phyloP scores from a whole-genome alignment of 1,140 invertebrate species.

The Heliconius himera region DNA sequence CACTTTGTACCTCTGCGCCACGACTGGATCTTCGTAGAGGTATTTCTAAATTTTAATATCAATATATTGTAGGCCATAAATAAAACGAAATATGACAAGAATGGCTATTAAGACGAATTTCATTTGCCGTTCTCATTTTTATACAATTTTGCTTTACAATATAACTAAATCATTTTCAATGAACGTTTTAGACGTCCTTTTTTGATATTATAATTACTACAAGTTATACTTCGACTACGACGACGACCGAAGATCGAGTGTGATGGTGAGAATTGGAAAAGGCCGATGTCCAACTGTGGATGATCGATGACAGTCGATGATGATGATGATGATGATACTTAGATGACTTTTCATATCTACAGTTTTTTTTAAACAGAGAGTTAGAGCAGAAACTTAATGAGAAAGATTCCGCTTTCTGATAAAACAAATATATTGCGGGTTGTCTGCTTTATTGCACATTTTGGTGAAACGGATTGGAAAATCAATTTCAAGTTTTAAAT shows the following conservation, averaged over 20 bases:
- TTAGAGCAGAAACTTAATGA: neutral
- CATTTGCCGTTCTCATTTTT: slow-evolving; percentile 26
- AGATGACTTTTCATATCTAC: neutral
- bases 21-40: neutral
- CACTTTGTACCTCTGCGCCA: no score
- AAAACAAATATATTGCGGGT: no score
- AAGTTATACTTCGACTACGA: neutral
- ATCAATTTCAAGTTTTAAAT: no score
- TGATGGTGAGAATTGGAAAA: no score
- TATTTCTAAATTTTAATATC: slow-evolving; percentile 31
- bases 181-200: neutral
- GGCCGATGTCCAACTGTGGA: no score
- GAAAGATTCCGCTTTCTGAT: no score
- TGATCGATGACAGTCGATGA: no score
- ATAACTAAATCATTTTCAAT: slow-evolving; percentile 13
- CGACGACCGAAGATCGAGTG: no score
- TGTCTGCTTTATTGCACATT: no score
- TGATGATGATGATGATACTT: no score
- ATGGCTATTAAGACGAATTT: slow-evolving; percentile 32
- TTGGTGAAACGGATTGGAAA: no score
- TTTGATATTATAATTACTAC: neutral
- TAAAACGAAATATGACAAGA: slow-evolving; percentile 26
- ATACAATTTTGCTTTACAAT: slow-evolving; percentile 19
- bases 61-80: slow-evolving; percentile 25
- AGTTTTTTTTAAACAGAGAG: neutral